Base-by-base conservation (phyloP, 1,140 invertebrate species). In the Drosophila neocordata region DNA sequence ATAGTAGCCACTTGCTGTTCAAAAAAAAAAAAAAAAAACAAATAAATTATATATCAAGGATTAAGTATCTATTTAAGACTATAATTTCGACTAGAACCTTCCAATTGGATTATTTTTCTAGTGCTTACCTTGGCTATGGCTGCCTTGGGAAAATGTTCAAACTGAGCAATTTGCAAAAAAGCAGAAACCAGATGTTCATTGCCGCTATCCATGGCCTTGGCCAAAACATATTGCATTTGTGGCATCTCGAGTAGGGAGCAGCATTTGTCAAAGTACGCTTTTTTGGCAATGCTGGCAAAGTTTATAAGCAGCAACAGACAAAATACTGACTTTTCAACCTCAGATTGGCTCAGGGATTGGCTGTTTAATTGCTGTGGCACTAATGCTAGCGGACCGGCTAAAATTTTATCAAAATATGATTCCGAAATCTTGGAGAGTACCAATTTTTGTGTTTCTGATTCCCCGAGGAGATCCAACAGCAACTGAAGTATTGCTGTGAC, bases 341-440 rank as follows among this genome's bases (percentile, higher is more conserved):
- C 90, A 0, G 70, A 20, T 11, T 65, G 69, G 18, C 52, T 35
- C 1, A 91, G 63, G 0, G 70, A 67, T 57, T 87, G 82, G 4
- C 22, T 55, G 67, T 64, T 66, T 1, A 88, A 69, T 44, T 76
- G 69, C 27, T 90, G 81, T 0, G 84, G 71, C 24, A 80, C 55
- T 0, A 89, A 55, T 0, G 64, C 58, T 0, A 89, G 24, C 1
- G 90, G 70, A 0, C 77, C 69, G 0, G 81, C 60, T 2, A 91
- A 57, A 11, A 91, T 91, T 59, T 91, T 91, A 62, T 91, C 90
- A 27, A 91, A 91, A 53, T 89, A 91, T 1, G 90, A 91, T 55
- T 91, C 90, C 0, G 74, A 78, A 4, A 91, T 79, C 35, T 90
- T 89, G 6, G 90, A 77, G 1, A 91, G 72, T 18, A 91, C 78